Percentiles rank a stretch among this genome's conserved stretches.
These are phyloP conservation scores for Caenorhabditis afra DNA, from an alignment of 2,888 invertebrate genomes.

Conservation along the genomic window DNA sequence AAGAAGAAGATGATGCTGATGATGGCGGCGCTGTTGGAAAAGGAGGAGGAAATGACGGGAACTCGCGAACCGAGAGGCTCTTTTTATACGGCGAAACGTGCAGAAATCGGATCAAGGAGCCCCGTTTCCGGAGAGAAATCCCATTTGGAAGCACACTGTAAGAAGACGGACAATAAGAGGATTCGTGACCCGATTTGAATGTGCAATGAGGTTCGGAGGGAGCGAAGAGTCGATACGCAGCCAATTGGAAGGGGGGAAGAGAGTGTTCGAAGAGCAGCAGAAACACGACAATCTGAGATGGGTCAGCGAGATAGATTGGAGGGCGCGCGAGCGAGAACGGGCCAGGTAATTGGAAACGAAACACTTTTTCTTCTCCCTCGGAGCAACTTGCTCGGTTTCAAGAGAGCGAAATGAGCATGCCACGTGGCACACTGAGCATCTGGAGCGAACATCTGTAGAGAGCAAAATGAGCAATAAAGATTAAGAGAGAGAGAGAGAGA, in stretches of 20 bases:
- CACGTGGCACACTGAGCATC: conserved; percentile 12
- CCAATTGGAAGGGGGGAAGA: background rate
- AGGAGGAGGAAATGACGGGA: no score
- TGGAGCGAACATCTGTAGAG: conserved; percentile 25
- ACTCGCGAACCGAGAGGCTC: no score
- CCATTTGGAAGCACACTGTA: no score
- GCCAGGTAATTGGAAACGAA: conserved; percentile 16
- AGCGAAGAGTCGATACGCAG: conserved; percentile 9
- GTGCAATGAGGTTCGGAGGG: no score
- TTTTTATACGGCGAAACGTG: no score
- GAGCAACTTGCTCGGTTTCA: background rate
- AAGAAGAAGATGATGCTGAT: no score
- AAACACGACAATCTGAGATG: conserved; percentile 37
- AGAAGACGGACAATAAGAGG: background rate
- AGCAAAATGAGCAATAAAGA: no score
- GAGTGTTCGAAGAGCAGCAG: conserved; percentile 48
- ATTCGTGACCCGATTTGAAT: background rate
- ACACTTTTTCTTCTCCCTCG: no score
- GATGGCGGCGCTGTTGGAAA: no score
- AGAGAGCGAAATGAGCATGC: conserved; percentile 3
- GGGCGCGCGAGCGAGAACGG: conserved; percentile 1
- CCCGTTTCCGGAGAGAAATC: no score
- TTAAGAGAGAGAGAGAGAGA: no score
- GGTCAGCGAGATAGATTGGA: conserved; percentile 20
- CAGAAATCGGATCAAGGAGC: no score